Conservation (phyloP, 2,113 vertebrate species). For the Procapra przewalskii region DNA sequence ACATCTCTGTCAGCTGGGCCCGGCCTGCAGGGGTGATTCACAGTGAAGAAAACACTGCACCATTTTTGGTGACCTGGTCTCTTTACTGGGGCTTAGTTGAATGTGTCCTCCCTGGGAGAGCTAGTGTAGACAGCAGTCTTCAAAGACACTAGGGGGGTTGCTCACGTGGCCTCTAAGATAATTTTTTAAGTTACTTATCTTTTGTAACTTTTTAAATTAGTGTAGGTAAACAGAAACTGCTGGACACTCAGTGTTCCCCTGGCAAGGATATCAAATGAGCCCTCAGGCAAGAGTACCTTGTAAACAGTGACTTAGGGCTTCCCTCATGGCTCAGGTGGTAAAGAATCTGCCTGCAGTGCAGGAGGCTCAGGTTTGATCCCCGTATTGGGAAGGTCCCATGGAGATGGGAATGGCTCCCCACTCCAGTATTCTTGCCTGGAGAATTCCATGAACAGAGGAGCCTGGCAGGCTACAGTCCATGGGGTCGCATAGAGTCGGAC, state of each 20-base stretch:
- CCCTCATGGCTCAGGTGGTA: neutral
- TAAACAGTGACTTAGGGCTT: neutral
- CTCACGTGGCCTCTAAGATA: neutral
- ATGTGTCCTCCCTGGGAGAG: fast-evolving
- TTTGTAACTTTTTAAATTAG: neutral
- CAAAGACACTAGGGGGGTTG: neutral
- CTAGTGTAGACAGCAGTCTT: neutral
- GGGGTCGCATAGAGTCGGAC: neutral
- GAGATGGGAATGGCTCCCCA: neutral
- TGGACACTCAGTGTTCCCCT: neutral
- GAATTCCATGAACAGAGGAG: neutral
- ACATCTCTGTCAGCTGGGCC: neutral
- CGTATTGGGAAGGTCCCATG: neutral
- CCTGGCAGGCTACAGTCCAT: neutral
- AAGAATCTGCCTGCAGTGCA: neutral
- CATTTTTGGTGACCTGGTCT: neutral
- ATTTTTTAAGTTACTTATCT: neutral
- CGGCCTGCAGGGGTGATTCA: fast-evolving
- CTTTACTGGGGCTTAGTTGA: neutral
- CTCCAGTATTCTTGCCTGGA: neutral
- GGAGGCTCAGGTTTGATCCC: neutral
- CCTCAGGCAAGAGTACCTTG: neutral
- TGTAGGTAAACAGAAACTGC: neutral
- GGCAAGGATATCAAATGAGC: neutral
- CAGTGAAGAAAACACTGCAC: too few species aligned